These are phyloP conservation scores for Mantis religiosa DNA, from an alignment of 2,888 invertebrate genomes.

Conservation along the genomic window DNA sequence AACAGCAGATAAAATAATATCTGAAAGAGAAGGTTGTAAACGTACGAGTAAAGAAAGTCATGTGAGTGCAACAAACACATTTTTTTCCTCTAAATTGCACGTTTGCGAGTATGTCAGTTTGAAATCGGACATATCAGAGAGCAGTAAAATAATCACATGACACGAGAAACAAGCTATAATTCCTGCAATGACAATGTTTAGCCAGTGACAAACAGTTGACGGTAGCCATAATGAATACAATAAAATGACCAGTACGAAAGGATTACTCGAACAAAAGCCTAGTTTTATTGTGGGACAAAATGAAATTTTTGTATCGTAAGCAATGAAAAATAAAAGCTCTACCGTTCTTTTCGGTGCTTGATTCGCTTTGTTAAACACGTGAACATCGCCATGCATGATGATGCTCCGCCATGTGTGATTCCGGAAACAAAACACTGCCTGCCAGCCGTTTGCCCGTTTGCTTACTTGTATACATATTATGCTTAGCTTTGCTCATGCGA, in stretches of 20 bases:
- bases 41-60: no score
- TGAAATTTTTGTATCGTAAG: not conserved
- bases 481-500: not conserved
- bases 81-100: no score
- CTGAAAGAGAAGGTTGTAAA: no score
- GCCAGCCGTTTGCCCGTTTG: not conserved
- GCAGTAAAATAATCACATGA: not conserved
- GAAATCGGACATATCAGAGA: not conserved
- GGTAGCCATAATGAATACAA: not conserved
- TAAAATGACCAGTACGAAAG: not conserved
- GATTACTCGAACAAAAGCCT: not conserved
- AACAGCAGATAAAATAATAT: no score
- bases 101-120: no score
- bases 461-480: not conserved
- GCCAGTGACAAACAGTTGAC: not conserved
- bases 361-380: slow-evolving; percentile 22
- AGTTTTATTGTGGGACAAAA: slow-evolving; percentile 20
- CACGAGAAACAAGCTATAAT: not conserved
- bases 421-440: slow-evolving; percentile 21
- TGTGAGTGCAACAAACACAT: no score
- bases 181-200: not conserved
- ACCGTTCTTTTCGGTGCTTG: not conserved
- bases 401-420: slow-evolving; percentile 20
- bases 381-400: slow-evolving; percentile 15
- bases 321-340: not conserved